Evolutionary conservation across 1,140 invertebrate genomes (phyloP).

Genomic region (Vollenhovia emeryi): DNA sequence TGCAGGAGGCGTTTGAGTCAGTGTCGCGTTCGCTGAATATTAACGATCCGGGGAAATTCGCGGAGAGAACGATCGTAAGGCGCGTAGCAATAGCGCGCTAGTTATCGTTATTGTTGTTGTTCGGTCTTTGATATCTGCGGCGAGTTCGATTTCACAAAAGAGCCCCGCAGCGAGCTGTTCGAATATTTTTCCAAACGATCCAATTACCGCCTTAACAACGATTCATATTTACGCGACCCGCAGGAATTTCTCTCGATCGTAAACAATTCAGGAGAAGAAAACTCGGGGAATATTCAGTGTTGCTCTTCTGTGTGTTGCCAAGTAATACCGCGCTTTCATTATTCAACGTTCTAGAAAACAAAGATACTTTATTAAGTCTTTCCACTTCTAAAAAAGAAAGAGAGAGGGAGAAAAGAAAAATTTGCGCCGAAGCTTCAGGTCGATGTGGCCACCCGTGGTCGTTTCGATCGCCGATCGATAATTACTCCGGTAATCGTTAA

Average conservation of each 20-base stretch:
- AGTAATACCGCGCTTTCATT: conserved; percentile 34
- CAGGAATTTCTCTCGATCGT: conserved; percentile 29
- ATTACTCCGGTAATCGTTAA: conserved; percentile 13
- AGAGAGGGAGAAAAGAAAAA: not conserved
- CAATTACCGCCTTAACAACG: conserved; percentile 59
- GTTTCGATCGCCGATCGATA: conserved; percentile 12
- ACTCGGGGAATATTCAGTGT: conserved; percentile 36
- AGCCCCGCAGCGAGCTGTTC: not conserved
- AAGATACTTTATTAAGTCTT: conserved; percentile 43
- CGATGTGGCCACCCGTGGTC: not conserved
- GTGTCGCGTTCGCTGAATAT: conserved; percentile 17
- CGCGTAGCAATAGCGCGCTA: not conserved
- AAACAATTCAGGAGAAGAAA: conserved; percentile 44
- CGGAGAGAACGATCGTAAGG: not conserved
- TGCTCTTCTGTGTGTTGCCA: conserved; percentile 11
- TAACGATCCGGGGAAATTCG: conserved; percentile 9
- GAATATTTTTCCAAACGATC: conserved; percentile 50
- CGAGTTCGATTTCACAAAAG: conserved; percentile 46
- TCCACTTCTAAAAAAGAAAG: not conserved
- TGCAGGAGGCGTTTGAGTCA: not conserved
- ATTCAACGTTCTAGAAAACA: conserved; percentile 44
- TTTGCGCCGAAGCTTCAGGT: not conserved
- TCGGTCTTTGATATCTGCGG: conserved; percentile 42
- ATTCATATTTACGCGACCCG: conserved; percentile 42
- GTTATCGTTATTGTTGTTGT: not conserved